phyloP scores from a whole-genome alignment of 1,140 invertebrate species.

The Asbolus verrucosus region DNA sequence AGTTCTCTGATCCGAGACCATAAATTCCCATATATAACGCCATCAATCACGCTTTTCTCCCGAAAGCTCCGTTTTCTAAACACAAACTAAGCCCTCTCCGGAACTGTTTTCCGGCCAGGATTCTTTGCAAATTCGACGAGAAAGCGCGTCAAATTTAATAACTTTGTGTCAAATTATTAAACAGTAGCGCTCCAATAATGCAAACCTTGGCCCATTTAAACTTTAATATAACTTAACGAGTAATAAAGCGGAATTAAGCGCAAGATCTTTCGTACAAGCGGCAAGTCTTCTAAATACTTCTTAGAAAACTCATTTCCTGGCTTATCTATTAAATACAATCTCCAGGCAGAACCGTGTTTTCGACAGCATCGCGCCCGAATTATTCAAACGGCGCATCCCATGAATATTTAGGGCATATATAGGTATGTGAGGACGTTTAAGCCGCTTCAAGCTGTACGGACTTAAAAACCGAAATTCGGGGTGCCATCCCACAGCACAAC shows the following conservation, averaged over 20 bases:
- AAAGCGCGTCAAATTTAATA: constrained; percentile 31
- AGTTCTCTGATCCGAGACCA: constrained; percentile 25
- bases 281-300: constrained; percentile 37
- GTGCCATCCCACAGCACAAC: background rate
- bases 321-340: constrained; percentile 39
- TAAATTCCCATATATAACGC: constrained; percentile 33
- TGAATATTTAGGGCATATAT: constrained; percentile 9
- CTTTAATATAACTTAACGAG: constrained; percentile 39
- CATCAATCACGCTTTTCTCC: constrained; percentile 26
- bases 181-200: constrained; percentile 34
- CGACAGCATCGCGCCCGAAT: constrained; percentile 28
- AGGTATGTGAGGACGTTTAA: constrained; percentile 9
- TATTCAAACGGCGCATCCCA: constrained; percentile 7
- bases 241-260: constrained; percentile 37
- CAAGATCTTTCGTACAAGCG: constrained; percentile 31
- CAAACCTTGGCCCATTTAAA: constrained; percentile 38
- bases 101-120: background rate
- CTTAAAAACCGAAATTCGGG: background rate
- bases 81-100: too few relatives aligned
- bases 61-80: too few relatives aligned
- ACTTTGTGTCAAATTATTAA: constrained; percentile 35
- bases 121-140: too few relatives aligned
- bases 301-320: constrained; percentile 39
- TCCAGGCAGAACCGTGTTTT: constrained; percentile 25
- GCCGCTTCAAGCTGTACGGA: background rate